phyloP scores from a whole-genome alignment of 2,113 vertebrate genomes.

The Elaphurus davidianus region DNA sequence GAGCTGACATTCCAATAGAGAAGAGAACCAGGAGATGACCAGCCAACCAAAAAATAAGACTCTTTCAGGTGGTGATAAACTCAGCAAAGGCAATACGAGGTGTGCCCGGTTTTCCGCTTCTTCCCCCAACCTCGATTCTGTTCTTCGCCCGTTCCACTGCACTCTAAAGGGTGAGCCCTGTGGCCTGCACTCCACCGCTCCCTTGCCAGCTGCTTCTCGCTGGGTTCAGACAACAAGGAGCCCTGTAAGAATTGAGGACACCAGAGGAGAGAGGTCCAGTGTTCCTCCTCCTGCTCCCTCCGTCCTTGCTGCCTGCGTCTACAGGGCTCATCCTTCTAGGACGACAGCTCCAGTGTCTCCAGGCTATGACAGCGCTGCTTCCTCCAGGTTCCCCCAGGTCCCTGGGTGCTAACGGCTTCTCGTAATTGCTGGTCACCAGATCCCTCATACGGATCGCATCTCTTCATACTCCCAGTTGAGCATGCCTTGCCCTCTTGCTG shows the following conservation, averaged over 20 bases:
- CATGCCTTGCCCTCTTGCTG: accelerated
- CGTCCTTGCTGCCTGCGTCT: background rate
- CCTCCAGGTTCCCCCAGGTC: background rate
- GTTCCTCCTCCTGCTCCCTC: background rate
- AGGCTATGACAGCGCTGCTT: background rate
- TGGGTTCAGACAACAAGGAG: background rate
- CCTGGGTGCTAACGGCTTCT: background rate
- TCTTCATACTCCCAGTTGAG: background rate
- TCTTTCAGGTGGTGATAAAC: background rate
- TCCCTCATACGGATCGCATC: background rate
- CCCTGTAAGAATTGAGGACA: background rate
- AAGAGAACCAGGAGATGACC: background rate
- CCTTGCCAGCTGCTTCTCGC: background rate
- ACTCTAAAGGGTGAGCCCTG: background rate
- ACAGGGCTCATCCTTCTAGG: accelerated
- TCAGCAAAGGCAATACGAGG: background rate
- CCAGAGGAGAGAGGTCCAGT: accelerated
- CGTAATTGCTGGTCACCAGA: background rate
- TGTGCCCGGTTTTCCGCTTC: background rate
- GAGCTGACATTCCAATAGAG: background rate
- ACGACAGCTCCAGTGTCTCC: too few species aligned
- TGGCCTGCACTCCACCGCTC: background rate
- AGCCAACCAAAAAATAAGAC: background rate
- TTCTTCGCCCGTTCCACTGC: accelerated
- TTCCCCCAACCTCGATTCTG: accelerated